phyloP scores from a whole-genome alignment of 2,113 vertebrate genomes.

The Cisticola juncidis region DNA sequence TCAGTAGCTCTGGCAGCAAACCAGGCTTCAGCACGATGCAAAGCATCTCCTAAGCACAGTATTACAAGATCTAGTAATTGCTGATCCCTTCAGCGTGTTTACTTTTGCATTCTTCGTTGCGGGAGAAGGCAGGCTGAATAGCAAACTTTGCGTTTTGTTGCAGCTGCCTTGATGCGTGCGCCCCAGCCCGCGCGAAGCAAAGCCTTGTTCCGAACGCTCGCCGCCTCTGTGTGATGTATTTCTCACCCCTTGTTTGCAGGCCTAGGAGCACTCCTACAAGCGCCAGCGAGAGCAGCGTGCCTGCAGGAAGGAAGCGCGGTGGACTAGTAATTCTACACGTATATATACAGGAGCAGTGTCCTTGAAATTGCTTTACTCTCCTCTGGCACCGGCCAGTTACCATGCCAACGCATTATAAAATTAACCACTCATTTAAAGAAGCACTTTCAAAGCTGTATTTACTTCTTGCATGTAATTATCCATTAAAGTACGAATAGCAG shows the following conservation, averaged over 20 bases:
- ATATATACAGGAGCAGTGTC: neutral
- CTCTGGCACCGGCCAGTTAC: neutral
- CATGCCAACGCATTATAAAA: slow-evolving; percentile 58
- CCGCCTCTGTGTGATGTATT: neutral
- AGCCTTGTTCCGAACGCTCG: neutral
- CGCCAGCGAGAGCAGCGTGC: neutral
- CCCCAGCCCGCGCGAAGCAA: neutral
- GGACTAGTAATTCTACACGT: neutral
- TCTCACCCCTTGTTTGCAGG: neutral
- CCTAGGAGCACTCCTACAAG: neutral
- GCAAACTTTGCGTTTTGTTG: slow-evolving; percentile 30
- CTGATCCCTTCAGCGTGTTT: slow-evolving; percentile 70
- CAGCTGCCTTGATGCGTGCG: neutral
- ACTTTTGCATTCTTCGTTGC: slow-evolving; percentile 57
- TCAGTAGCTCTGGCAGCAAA: slow-evolving; percentile 83
- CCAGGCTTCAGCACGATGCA: slow-evolving; percentile 74
- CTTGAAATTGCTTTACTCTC: neutral
- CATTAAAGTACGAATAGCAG: slow-evolving; percentile 71
- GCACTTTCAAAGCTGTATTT: slow-evolving; percentile 71
- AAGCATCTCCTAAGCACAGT: slow-evolving; percentile 73
- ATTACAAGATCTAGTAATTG: slow-evolving; percentile 75
- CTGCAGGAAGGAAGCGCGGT: neutral
- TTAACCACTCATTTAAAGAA: slow-evolving; percentile 41
- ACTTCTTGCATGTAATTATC: slow-evolving; percentile 69
- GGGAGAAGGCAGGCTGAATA: slow-evolving; percentile 11